Conservation (phyloP, 2,797 vertebrate genomes). For the Melanotaenia trifasciata region DNA sequence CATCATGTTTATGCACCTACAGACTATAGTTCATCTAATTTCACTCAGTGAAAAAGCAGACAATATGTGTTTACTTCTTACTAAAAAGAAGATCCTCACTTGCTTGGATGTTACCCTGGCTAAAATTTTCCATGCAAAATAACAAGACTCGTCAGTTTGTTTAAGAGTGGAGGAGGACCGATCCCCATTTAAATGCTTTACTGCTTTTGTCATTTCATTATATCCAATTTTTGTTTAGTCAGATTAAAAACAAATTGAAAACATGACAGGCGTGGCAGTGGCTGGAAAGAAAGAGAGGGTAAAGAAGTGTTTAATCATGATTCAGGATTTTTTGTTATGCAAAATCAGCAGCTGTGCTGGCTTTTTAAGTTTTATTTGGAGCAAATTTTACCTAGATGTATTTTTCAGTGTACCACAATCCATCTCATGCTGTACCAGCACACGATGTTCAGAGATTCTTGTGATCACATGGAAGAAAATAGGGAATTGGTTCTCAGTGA, state of each 20-base stretch:
- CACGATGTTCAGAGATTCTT: slow-evolving; percentile 24
- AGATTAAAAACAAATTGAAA: not conserved
- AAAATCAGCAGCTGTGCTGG: not conserved
- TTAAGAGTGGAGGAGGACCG: not conserved
- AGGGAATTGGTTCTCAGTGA: slow-evolving; percentile 50
- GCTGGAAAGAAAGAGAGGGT: not conserved
- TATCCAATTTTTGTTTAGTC: not conserved
- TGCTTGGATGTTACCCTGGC: not conserved
- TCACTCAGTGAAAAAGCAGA: not conserved
- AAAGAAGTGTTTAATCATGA: not conserved
- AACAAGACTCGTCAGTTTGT: not conserved
- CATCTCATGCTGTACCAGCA: not conserved
- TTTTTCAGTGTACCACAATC: slow-evolving; percentile 13
- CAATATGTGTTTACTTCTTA: not conserved
- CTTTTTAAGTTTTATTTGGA: too few species aligned
- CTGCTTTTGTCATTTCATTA: not conserved
- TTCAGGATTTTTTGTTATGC: not conserved
- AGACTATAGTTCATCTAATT: not conserved
- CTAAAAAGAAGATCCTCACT: slow-evolving; percentile 1
- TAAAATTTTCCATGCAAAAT: slow-evolving; percentile 32
- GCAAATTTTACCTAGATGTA: slow-evolving; percentile 1
- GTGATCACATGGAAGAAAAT: slow-evolving; percentile 10
- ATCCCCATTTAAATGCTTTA: not conserved
- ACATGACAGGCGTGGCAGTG: not conserved
- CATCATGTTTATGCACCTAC: not conserved